These are phyloP conservation scores for Orientallactaga sibirica DNA, from an alignment of 2,797 vertebrate species.

Conservation along the genomic window DNA sequence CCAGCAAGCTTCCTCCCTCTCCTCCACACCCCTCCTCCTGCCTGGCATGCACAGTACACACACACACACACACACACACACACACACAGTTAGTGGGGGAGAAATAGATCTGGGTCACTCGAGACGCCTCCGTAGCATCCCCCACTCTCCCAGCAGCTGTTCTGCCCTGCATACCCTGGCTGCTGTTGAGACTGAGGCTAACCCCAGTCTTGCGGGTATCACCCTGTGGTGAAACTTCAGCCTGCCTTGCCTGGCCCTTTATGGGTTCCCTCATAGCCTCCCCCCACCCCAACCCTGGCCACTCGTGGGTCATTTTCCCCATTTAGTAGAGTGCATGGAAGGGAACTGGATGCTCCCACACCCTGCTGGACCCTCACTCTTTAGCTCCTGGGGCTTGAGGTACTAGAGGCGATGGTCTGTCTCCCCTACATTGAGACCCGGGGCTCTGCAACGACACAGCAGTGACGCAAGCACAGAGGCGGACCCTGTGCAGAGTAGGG, in stretches of 20 bases:
- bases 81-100: background rate
- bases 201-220: background rate
- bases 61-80: background rate
- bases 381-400: background rate
- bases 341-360: background rate
- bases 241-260: background rate
- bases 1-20: conserved; percentile 20
- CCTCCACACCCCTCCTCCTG: background rate
- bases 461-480: background rate
- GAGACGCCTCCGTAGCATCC: background rate
- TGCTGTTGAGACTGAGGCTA: background rate
- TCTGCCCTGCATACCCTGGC: background rate
- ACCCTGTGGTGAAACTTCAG: background rate
- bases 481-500: background rate
- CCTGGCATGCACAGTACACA: background rate
- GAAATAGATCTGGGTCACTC: conserved; percentile 76
- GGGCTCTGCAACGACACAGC: background rate
- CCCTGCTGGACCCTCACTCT: background rate
- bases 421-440: background rate
- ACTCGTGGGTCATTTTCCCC: background rate
- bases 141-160: conserved; percentile 31
- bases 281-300: no score
- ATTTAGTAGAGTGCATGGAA: background rate
- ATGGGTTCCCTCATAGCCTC: no score
- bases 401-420: background rate